Conservation (phyloP, 2,888 invertebrate genomes). For the Oscheius sp. region DNA sequence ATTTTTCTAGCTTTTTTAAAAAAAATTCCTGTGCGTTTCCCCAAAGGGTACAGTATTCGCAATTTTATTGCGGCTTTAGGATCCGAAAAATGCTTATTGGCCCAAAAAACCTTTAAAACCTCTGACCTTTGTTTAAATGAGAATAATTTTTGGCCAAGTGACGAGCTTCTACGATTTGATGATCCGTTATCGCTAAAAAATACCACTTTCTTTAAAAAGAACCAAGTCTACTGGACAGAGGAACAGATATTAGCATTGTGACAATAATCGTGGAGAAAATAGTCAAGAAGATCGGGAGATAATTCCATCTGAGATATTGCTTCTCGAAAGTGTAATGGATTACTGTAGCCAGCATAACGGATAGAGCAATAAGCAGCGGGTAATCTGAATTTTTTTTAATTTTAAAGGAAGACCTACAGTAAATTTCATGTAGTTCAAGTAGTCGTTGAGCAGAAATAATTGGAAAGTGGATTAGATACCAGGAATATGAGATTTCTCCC, state of each 20-base stretch:
- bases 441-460: not conserved
- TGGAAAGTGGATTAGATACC: constrained; percentile 25
- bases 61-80: too few relatives aligned
- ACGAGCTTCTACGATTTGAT: not conserved
- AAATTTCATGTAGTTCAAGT: too few relatives aligned
- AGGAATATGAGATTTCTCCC: constrained; percentile 22
- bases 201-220: too few relatives aligned
- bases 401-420: too few relatives aligned
- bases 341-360: not conserved
- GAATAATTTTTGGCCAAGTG: constrained; percentile 9
- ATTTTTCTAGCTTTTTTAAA: too few relatives aligned
- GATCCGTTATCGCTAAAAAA: not conserved
- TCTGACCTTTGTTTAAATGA: constrained; percentile 5
- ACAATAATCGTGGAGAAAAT: not conserved
- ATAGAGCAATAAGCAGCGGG: not conserved
- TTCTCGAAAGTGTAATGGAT: constrained; percentile 8
- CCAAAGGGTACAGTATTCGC: too few relatives aligned
- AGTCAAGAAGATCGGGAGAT: not conserved
- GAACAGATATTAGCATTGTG: not conserved
- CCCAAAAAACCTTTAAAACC: too few relatives aligned
- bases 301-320: constrained; percentile 14
- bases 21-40: too few relatives aligned
- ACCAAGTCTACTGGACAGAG: not conserved
- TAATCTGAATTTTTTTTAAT: not conserved
- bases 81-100: too few relatives aligned